A percentile compares a stretch with the other conserved stretches of the same genome.
These are phyloP conservation scores for Heliconius charithonia DNA, from an alignment of 2,888 invertebrate genomes.

Conservation along the genomic window DNA sequence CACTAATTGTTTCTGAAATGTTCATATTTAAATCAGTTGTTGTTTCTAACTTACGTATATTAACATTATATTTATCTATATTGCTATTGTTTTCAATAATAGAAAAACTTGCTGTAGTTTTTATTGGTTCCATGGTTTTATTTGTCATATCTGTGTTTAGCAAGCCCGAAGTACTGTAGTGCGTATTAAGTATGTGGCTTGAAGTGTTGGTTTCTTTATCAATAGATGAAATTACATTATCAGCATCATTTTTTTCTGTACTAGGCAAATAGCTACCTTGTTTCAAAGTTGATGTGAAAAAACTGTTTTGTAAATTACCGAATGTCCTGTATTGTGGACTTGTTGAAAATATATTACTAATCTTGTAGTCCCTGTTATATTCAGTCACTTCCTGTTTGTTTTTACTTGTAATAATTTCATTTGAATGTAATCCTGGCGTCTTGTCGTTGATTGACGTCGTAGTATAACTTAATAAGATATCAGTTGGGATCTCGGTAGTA, in stretches of 20 bases:
- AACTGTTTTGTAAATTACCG: background rate
- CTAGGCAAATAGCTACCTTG: background rate
- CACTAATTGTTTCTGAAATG: background rate
- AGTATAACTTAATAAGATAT: background rate
- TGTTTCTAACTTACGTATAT: background rate
- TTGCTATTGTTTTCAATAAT: background rate
- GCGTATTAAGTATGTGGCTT: background rate
- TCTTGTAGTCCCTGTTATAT: background rate
- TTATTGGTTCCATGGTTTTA: background rate
- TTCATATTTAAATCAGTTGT: background rate
- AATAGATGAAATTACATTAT: background rate
- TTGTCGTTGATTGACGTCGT: background rate
- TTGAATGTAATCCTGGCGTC: background rate
- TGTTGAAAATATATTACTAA: background rate
- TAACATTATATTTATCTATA: background rate
- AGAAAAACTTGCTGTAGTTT: background rate
- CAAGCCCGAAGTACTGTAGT: background rate
- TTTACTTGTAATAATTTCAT: background rate
- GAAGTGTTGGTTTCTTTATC: background rate
- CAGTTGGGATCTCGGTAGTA: background rate
- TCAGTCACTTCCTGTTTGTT: slow-evolving; percentile 3
- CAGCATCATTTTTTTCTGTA: background rate
- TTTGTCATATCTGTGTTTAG: background rate
- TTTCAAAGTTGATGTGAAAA: background rate
- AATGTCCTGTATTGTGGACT: background rate